These are phyloP conservation scores for Sphaeramia orbicularis DNA, from an alignment of 2,797 vertebrate genomes.

Conservation along the genomic window DNA sequence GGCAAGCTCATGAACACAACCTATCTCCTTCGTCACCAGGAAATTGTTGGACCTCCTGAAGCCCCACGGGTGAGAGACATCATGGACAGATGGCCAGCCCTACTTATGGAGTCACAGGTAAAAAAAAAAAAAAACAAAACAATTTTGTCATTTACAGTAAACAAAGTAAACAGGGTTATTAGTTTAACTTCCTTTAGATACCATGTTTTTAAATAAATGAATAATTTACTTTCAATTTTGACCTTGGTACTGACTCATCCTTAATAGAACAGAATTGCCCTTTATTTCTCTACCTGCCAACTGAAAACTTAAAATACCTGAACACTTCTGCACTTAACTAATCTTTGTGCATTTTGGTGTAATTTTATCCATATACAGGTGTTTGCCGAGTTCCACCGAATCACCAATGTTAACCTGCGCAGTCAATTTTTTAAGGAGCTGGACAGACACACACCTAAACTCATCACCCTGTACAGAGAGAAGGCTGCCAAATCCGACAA, in stretches of 20 bases:
- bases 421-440: constrained; percentile 20
- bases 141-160: constrained; percentile 4
- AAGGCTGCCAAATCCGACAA: neutral
- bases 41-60: no score
- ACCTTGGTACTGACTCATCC: no score
- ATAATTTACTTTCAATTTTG: constrained; percentile 11
- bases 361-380: constrained; percentile 23
- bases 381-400: constrained; percentile 11
- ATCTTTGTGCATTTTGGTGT: constrained; percentile 24
- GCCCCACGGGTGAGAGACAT: no score
- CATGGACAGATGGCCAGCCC: no score
- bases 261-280: constrained; percentile 7
- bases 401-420: constrained; percentile 6
- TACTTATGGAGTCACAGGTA: constrained; percentile 41
- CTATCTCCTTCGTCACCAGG: no score
- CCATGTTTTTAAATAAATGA: constrained; percentile 6
- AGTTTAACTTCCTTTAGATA: constrained; percentile 7
- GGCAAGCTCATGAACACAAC: constrained; percentile 24
- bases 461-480: no score
- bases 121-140: constrained; percentile 10
- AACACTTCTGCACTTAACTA: no score
- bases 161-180: constrained; percentile 3
- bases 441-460: constrained; percentile 2
- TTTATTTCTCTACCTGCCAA: constrained; percentile 7
- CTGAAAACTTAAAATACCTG: constrained; percentile 5